Conservation (phyloP, 1,140 invertebrate genomes). For the Drosophila mayri region DNA sequence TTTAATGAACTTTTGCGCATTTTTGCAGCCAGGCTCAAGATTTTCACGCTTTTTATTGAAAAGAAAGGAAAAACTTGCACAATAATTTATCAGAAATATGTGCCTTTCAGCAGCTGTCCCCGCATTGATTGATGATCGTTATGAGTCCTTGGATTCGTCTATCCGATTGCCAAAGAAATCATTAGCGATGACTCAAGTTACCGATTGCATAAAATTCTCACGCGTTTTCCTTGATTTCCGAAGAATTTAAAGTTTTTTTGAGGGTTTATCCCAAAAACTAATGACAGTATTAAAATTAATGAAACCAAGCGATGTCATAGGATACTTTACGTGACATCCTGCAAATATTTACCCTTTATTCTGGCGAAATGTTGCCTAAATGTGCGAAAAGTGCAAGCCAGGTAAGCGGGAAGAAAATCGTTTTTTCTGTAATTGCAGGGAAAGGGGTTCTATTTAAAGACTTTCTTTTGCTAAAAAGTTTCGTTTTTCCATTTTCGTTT, state of each 20-base stretch:
- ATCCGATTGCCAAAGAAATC: constrained; percentile 43
- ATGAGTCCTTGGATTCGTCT: constrained; percentile 49
- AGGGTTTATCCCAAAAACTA: constrained; percentile 52
- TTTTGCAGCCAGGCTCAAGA: constrained; percentile 37
- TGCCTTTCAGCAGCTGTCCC: constrained; percentile 68
- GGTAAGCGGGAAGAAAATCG: constrained; percentile 34
- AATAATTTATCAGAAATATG: constrained; percentile 79
- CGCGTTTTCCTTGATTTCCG: constrained; percentile 41
- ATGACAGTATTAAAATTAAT: constrained; percentile 82
- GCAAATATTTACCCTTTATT: constrained; percentile 76
- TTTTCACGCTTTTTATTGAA: constrained; percentile 66
- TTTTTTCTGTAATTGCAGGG: constrained; percentile 34
- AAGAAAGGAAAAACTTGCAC: constrained; percentile 42
- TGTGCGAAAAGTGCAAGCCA: constrained; percentile 19
- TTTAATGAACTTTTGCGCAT: constrained; percentile 65
- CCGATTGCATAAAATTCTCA: constrained; percentile 56
- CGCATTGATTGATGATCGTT: constrained; percentile 73
- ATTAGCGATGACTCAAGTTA: constrained; percentile 72
- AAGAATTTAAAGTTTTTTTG: constrained; percentile 29
- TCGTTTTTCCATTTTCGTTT: constrained; percentile 21
- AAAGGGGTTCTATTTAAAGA: constrained; percentile 50
- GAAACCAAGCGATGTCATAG: constrained; percentile 50
- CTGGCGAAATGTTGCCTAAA: constrained; percentile 56
- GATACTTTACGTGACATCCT: constrained; percentile 55
- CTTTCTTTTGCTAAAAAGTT: constrained; percentile 31